These are phyloP conservation scores for Anarsia innoxiella DNA, from an alignment of 2,888 invertebrate genomes.

Conservation along the genomic window DNA sequence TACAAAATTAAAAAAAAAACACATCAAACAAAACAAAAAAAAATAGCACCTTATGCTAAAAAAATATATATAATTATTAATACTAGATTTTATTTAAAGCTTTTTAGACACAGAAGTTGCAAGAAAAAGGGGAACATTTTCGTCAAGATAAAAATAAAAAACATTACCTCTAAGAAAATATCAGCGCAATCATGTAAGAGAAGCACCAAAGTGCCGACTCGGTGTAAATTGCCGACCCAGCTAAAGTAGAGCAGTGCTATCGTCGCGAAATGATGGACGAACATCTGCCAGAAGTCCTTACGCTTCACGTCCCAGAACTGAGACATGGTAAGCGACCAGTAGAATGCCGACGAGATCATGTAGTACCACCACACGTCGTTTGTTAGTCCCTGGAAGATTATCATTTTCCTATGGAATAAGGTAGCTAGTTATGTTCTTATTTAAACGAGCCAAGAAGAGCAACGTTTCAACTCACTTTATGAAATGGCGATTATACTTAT, in stretches of 20 bases:
- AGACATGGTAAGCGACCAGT: conserved; percentile 94
- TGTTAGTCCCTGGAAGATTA: conserved; percentile 83
- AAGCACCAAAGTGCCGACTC: conserved; percentile 92
- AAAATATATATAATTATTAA: no score
- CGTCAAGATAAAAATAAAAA: no score
- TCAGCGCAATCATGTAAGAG: conserved; percentile 92
- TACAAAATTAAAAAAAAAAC: not conserved
- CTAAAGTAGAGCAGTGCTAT: conserved; percentile 92
- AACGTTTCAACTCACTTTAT: no score
- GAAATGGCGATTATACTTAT: no score
- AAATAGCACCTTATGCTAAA: no score
- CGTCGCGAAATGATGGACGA: conserved; percentile 96
- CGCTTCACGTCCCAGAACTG: conserved; percentile 96
- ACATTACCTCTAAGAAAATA: conserved; percentile 83
- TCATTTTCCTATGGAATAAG: no score
- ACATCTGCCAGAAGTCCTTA: conserved; percentile 99
- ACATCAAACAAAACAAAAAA: not conserved
- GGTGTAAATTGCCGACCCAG: conserved; percentile 95
- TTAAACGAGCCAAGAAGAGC: no score
- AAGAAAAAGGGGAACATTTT: no score
- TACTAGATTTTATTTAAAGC: no score
- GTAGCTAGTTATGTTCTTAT: no score
- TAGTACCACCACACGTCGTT: conserved; percentile 97
- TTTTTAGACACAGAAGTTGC: no score
- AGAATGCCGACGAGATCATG: conserved; percentile 95